Percentiles rank a stretch among this genome's conserved stretches.
Conservation (phyloP, 2,888 invertebrate species). For the Antheraea yamamai region DNA sequence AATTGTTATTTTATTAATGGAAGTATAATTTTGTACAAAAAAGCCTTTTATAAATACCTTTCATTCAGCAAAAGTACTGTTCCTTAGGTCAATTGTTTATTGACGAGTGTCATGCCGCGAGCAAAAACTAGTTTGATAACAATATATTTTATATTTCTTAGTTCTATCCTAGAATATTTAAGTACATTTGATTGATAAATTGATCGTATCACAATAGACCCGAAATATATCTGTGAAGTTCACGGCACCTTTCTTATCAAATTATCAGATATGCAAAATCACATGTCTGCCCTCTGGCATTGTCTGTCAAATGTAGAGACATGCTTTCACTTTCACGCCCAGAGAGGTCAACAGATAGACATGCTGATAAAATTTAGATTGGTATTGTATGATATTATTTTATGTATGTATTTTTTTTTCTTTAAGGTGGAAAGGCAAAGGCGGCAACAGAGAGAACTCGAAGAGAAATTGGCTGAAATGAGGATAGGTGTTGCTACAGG, state of each 20-base stretch:
- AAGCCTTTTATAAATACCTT: too few species aligned
- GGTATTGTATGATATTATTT: constrained; percentile 23
- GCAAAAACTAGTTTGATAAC: not conserved
- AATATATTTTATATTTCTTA: not conserved
- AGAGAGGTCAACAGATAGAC: constrained; percentile 36
- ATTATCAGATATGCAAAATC: constrained; percentile 23
- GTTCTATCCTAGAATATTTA: not conserved
- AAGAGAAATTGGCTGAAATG: constrained; percentile 81
- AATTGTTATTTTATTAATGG: too few species aligned
- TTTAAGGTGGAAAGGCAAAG: constrained; percentile 86
- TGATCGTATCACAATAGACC: constrained; percentile 12
- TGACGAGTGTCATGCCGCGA: too few species aligned
- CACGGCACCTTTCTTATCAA: constrained; percentile 22
- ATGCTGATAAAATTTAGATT: constrained; percentile 28
- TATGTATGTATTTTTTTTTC: constrained; percentile 17
- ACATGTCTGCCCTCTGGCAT: constrained; percentile 22
- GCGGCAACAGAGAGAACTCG: constrained; percentile 76
- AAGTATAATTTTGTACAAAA: too few species aligned
- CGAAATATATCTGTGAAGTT: constrained; percentile 23
- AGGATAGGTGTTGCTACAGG: constrained; percentile 78
- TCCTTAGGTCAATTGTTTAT: too few species aligned
- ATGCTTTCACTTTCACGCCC: constrained; percentile 26
- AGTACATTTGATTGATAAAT: constrained; percentile 3
- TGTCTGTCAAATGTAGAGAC: constrained; percentile 22
- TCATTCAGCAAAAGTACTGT: too few species aligned